Percentiles rank a stretch among this genome's conserved stretches.
Evolutionary conservation across 2,888 invertebrate genomes (phyloP).

Genomic region (Camponotus fellah): DNA sequence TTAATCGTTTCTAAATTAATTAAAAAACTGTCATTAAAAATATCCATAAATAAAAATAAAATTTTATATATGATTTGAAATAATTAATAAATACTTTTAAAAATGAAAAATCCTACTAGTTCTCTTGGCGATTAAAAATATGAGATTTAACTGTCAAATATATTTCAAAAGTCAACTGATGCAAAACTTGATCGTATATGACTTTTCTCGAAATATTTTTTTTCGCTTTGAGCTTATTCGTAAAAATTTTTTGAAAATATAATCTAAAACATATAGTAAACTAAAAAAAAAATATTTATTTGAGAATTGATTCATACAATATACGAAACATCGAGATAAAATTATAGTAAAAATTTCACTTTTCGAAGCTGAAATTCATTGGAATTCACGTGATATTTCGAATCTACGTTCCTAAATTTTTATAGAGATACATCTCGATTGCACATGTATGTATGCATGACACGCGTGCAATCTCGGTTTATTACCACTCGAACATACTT

Average conservation of each 20-base stretch:
- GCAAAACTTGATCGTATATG: neutral
- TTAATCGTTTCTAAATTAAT: neutral
- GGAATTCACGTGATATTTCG: neutral
- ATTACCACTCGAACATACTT: conserved; percentile 34
- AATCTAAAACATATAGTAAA: neutral
- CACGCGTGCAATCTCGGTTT: conserved; percentile 28
- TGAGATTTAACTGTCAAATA: conserved; percentile 6
- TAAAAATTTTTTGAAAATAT: neutral
- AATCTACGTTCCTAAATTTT: neutral
- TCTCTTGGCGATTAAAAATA: neutral
- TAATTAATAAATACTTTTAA: neutral
- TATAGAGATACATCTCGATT: neutral
- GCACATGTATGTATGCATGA: neutral
- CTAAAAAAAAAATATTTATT: neutral
- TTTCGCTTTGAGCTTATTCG: neutral
- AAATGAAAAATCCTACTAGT: neutral
- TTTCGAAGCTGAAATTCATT: neutral
- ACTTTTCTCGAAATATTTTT: neutral
- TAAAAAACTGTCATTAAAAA: neutral
- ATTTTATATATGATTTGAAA: neutral
- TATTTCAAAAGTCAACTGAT: neutral
- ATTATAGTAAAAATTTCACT: conserved; percentile 2
- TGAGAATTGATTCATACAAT: neutral
- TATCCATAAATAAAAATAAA: neutral
- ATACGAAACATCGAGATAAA: neutral